A percentile compares a stretch with the other conserved stretches of the same genome.
Conservation (phyloP, 2,797 vertebrate species). For the Rachycentron canadum region DNA sequence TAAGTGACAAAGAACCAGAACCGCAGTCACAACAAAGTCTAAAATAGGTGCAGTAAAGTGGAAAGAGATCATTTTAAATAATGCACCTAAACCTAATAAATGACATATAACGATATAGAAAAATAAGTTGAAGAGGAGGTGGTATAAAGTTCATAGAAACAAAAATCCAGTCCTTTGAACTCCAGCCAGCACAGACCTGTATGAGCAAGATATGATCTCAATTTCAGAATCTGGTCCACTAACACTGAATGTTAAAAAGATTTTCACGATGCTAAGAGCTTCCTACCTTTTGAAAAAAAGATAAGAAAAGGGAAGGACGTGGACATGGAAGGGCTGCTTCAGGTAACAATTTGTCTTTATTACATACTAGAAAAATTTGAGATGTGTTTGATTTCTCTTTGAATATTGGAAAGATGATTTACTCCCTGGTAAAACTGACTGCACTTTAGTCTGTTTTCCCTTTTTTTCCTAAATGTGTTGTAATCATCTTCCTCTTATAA, state of each 20-base stretch:
- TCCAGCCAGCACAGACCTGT: background rate
- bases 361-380: background rate
- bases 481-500: too few species aligned
- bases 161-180: background rate
- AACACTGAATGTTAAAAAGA: background rate
- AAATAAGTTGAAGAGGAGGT: background rate
- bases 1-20: conserved; percentile 2
- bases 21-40: background rate
- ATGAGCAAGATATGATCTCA: background rate
- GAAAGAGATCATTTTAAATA: background rate
- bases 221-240: background rate
- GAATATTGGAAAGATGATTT: background rate
- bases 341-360: too few species aligned
- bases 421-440: background rate
- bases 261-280: background rate
- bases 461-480: background rate
- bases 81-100: background rate
- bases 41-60: background rate
- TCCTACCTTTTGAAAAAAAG: background rate
- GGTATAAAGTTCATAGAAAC: background rate
- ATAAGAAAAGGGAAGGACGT: background rate
- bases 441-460: too few species aligned
- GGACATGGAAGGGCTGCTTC: too few species aligned
- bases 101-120: background rate
- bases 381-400: background rate